phyloP scores from a whole-genome alignment of 2,888 invertebrate species.

The Endomychus coccineus region DNA sequence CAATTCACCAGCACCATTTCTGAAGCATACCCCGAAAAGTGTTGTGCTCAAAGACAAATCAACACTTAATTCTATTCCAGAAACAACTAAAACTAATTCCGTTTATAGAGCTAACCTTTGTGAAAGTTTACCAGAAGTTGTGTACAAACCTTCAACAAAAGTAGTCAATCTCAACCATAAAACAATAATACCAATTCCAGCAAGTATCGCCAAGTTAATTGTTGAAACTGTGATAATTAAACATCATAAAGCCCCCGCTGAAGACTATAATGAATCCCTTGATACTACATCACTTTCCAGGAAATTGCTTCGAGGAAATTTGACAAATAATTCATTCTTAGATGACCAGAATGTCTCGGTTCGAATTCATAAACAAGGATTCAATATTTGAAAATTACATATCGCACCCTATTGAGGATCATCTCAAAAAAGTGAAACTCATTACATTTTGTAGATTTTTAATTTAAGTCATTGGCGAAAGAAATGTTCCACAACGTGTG shows the following conservation, averaged over 20 bases:
- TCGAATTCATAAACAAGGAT: conserved; percentile 5
- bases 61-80: not conserved
- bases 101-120: conserved; percentile 7
- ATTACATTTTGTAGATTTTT: too few species aligned
- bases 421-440: too few species aligned
- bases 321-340: too few species aligned
- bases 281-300: too few species aligned
- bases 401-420: too few species aligned
- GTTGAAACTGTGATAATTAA: conserved; percentile 6
- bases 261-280: too few species aligned
- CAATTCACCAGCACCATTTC: conserved; percentile 4
- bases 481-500: too few species aligned
- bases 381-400: conserved; percentile 10
- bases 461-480: too few species aligned
- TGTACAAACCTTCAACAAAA: conserved; percentile 10
- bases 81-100: not conserved
- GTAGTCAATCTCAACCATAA: not conserved
- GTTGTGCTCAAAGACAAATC: not conserved
- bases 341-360: conserved; percentile 9
- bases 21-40: conserved; percentile 7
- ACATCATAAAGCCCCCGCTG: too few species aligned
- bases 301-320: too few species aligned
- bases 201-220: conserved; percentile 7
- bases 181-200: conserved; percentile 3
- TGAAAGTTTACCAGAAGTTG: conserved; percentile 6